These are phyloP conservation scores for Triops longicaudatus DNA, from an alignment of 1,140 invertebrate genomes.

Conservation along the genomic window DNA sequence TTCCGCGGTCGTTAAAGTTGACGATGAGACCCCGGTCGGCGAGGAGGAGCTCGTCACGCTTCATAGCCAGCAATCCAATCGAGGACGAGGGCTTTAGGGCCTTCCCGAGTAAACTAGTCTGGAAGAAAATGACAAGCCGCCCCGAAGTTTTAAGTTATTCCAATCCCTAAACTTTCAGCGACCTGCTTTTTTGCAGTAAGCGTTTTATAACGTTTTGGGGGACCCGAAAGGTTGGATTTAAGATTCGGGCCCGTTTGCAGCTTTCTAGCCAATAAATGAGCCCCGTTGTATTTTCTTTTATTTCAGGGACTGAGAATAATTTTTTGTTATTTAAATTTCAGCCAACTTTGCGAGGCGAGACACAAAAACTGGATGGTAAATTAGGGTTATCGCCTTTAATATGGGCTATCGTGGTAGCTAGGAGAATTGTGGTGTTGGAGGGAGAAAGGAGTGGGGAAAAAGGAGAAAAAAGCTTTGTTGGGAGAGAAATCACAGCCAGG, in stretches of 20 bases:
- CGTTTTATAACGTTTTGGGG: not conserved
- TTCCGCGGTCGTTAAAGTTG: not conserved
- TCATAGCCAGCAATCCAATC: not conserved
- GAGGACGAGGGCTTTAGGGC: not conserved
- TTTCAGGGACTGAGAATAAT: not conserved
- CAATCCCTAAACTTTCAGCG: not conserved
- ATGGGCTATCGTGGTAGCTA: no score
- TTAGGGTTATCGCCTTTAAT: no score
- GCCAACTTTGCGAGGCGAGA: no score
- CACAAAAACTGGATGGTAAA: no score
- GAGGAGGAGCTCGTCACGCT: not conserved
- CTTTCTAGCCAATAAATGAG: conserved; percentile 1
- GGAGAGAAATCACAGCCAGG: not conserved
- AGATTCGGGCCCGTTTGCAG: not conserved
- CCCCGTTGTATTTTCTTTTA: not conserved
- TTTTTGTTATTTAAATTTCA: not conserved
- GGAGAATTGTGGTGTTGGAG: no score
- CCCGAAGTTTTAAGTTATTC: not conserved
- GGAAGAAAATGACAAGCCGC: not conserved
- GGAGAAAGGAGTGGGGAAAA: no score
- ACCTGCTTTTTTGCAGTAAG: not conserved
- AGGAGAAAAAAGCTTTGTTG: no score
- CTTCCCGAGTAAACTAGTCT: not conserved
- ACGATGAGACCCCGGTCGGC: not conserved
- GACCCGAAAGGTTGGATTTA: not conserved